Evolutionary conservation across 2,888 invertebrate genomes (phyloP).

Genomic region (Cryptus armator): DNA sequence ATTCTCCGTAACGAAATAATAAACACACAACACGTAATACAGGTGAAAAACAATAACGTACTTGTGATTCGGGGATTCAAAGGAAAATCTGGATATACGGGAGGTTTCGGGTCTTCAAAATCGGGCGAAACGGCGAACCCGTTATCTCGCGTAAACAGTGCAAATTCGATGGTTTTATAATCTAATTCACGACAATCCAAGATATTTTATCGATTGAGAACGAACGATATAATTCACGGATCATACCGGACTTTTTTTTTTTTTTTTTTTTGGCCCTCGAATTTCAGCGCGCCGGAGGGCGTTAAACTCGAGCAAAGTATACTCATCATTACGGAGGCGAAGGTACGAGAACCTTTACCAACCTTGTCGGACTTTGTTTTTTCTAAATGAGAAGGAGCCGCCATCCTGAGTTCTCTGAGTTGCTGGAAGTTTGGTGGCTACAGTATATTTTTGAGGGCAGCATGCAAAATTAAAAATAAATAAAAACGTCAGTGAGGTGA

Average conservation of each 20-base stretch:
- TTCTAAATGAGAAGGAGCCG: slow-evolving; percentile 94
- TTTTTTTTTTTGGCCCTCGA: neutral
- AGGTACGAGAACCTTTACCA: slow-evolving; percentile 82
- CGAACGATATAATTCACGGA: neutral
- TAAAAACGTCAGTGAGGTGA: slow-evolving; percentile 68
- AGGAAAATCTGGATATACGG: slow-evolving; percentile 19
- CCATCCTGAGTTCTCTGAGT: slow-evolving; percentile 93
- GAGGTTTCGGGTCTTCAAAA: slow-evolving; percentile 40
- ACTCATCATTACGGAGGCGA: slow-evolving; percentile 20
- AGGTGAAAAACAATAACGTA: slow-evolving; percentile 73
- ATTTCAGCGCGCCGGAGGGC: neutral
- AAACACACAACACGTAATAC: neutral
- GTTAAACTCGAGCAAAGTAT: slow-evolving; percentile 18
- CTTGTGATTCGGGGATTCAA: slow-evolving; percentile 69
- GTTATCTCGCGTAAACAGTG: too few relatives aligned
- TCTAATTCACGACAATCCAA: slow-evolving; percentile 1
- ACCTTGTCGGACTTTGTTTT: slow-evolving; percentile 96
- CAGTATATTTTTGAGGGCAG: slow-evolving; percentile 78
- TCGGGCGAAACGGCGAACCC: neutral
- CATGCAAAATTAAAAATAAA: slow-evolving; percentile 82
- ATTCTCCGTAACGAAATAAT: slow-evolving; percentile 12
- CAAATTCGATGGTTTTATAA: slow-evolving; percentile 3
- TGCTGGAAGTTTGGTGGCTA: slow-evolving; percentile 93
- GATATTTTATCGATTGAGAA: neutral
- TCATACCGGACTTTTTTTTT: neutral